Evolutionary conservation across 2,888 invertebrate genomes (phyloP), one percentile per base, ranked within the genome.

Genomic region (Spisula subtruncata): DNA sequence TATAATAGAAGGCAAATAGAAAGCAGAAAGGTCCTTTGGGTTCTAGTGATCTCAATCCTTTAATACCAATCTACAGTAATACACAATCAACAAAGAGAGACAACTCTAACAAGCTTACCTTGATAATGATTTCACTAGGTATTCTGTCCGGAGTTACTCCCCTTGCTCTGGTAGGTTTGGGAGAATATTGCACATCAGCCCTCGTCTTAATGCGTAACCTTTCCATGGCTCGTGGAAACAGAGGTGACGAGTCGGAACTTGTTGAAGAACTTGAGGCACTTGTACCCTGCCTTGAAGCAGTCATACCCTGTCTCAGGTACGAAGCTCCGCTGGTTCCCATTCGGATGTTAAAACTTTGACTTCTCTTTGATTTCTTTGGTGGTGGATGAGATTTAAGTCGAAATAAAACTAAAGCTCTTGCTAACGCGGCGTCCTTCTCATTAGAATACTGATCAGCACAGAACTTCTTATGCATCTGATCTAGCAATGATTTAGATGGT

Each of bases 381-480:
- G 81, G 82, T 25, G 81, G 86, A n/a, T 82, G 81, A 18, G 92
- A 90, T 85, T 92, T 92, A 20, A 92, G 41, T 46, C 88, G 81
- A 56, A 92, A 86, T 48, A 91, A 85, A 75, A 91, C 90, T 81
- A 92, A 32, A 12, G 89, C 89, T 81, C 86, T 89, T 5, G 92
- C 86, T 48, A 91, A 81, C 71, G 87, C 90, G 16, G 90, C 54
- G 32, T 92, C 87, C 54, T 83, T 86, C 18, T 86, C 92, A 82
- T 92, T 88, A 29, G 90, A 83, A 88, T 95, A 96, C 88, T 96
- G 95, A 86, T 95, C 94, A 32, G 95, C 91, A 93, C 95, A 96
- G 89, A 95, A 95, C 71, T 94, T 95, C 85, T 95, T 96, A 88
- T 96, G 96, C 94, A 96, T 94, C 71, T 94, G 93, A 90, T 96